A percentile compares a stretch with the other conserved stretches of the same genome.
phyloP scores from a whole-genome alignment of 1,140 invertebrate genomes.

The Saccostrea glomerata region DNA sequence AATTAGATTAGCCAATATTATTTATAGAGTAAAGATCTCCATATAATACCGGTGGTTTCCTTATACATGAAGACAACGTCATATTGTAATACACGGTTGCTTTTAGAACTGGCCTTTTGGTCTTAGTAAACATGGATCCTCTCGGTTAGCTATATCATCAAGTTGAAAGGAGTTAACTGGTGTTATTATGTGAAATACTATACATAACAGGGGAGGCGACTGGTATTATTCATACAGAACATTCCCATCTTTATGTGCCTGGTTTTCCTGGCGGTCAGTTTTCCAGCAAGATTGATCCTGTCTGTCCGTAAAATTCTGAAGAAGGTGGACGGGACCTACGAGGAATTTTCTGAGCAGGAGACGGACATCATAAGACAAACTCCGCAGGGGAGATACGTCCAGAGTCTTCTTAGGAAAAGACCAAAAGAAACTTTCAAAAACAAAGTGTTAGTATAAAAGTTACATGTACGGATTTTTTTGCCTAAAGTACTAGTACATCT shows the following conservation, averaged over 20 bases:
- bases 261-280: constrained; percentile 19
- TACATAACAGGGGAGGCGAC: neutral
- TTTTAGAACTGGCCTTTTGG: too few species aligned
- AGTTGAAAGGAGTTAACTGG: too few species aligned
- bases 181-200: neutral
- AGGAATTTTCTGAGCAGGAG: constrained; percentile 1
- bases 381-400: neutral
- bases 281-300: constrained; percentile 11
- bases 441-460: neutral
- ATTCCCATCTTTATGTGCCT: constrained; percentile 39
- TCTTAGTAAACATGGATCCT: too few species aligned
- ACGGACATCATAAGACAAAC: neutral
- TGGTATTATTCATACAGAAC: constrained; percentile 29
- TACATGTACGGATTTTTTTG: too few species aligned
- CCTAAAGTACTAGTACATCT: too few species aligned
- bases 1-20: too few species aligned
- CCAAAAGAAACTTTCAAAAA: neutral
- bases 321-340: neutral
- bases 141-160: too few species aligned
- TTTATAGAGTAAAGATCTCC: too few species aligned
- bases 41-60: too few species aligned
- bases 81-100: too few species aligned
- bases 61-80: too few species aligned
- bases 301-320: neutral
- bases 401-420: constrained; percentile 1